Evolutionary conservation across 2,888 invertebrate species (phyloP).

Genomic region (Eristalis tenax): DNA sequence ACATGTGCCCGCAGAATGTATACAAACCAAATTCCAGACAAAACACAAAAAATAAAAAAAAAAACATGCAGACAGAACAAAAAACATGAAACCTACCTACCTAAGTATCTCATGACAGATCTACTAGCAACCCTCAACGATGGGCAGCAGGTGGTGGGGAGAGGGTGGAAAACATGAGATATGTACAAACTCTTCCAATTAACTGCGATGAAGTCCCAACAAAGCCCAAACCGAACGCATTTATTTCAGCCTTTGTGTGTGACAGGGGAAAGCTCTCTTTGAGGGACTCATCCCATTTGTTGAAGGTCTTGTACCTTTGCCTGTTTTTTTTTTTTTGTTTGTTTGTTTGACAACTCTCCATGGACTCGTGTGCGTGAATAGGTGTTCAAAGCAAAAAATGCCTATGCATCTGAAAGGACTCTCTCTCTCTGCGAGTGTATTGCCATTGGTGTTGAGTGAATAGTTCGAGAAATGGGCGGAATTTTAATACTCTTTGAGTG

Average conservation of each 20-base stretch:
- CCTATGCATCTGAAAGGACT: background rate
- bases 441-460: conserved; percentile 21
- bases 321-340: background rate
- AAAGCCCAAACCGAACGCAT: conserved; percentile 9
- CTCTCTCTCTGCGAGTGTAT: conserved; percentile 4
- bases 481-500: background rate
- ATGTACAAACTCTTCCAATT: conserved; percentile 4
- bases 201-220: conserved; percentile 11
- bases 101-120: background rate
- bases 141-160: background rate
- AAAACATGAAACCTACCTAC: background rate
- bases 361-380: conserved; percentile 7
- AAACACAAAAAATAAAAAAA: conserved; percentile 2
- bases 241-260: background rate
- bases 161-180: background rate
- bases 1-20: conserved; percentile 53
- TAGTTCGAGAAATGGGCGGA: background rate
- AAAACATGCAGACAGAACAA: background rate
- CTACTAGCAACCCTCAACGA: background rate
- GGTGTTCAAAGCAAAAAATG: conserved; percentile 15
- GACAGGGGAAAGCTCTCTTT: conserved; percentile 27
- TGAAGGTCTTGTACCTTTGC: background rate
- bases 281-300: conserved; percentile 9
- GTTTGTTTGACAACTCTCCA: background rate
- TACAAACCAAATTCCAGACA: conserved; percentile 26